Conservation (phyloP, 2,888 invertebrate genomes). For the Acholoe squamosa region DNA sequence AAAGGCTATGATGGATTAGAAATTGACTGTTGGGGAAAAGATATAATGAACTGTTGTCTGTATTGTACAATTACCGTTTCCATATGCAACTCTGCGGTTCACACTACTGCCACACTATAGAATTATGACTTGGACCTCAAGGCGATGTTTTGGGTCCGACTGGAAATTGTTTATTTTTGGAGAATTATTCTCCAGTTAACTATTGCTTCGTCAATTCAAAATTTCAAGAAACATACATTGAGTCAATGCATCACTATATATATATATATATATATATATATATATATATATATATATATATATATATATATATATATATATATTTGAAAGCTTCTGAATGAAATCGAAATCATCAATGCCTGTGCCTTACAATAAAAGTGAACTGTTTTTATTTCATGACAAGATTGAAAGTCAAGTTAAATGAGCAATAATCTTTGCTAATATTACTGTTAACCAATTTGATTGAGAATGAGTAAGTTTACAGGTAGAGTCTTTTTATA, state of each 20-base stretch:
- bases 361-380: neutral
- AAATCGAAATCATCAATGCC: neutral
- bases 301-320: neutral
- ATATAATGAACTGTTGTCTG: neutral
- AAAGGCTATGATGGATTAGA: neutral
- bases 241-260: too few species aligned
- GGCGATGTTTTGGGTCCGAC: too few species aligned
- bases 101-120: too few species aligned
- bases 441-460: neutral
- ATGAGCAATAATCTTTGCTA: neutral
- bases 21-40: neutral
- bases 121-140: too few species aligned
- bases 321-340: neutral
- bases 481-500: neutral
- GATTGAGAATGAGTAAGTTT: neutral
- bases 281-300: neutral
- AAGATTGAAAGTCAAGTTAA: neutral
- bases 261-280: too few species aligned
- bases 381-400: neutral
- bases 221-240: too few species aligned
- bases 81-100: too few species aligned
- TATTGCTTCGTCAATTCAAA: too few species aligned
- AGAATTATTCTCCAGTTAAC: too few species aligned
- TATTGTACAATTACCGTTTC: neutral
- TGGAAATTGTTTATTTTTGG: too few species aligned